These are phyloP conservation scores for Cnemophilus loriae DNA, from an alignment of 2,113 vertebrate genomes.

Conservation along the genomic window DNA sequence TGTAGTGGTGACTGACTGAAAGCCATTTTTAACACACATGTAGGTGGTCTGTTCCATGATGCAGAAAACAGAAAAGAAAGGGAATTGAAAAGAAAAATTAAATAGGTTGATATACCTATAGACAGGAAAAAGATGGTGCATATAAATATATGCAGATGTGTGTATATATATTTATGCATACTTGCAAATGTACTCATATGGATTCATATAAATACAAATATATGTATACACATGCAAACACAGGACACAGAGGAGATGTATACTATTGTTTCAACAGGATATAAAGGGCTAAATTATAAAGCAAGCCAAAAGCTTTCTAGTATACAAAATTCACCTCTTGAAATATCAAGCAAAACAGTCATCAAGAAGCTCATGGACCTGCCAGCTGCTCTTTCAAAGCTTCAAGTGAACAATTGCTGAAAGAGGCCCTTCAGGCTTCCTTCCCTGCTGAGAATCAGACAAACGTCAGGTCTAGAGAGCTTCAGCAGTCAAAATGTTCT, in stretches of 20 bases:
- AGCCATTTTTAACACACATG: not conserved
- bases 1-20: not conserved
- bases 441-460: not conserved
- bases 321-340: slow-evolving; percentile 54
- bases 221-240: not conserved
- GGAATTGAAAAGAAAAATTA: not conserved
- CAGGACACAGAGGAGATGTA: not conserved
- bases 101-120: not conserved
- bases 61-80: not conserved
- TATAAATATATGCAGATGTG: not conserved
- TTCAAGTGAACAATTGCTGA: not conserved
- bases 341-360: slow-evolving; percentile 59
- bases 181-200: not conserved
- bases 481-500: not conserved
- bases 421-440: not conserved
- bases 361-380: slow-evolving; percentile 18
- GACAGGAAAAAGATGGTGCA: not conserved
- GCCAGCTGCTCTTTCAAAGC: slow-evolving; percentile 41
- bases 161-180: not conserved
- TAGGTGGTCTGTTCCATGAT: not conserved
- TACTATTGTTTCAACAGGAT: not conserved
- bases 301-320: slow-evolving; percentile 34
- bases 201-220: not conserved
- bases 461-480: not conserved
- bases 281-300: slow-evolving; percentile 57